Evolutionary conservation across 2,113 vertebrate species (phyloP).

Genomic region (Paradoxurus hermaphroditus): DNA sequence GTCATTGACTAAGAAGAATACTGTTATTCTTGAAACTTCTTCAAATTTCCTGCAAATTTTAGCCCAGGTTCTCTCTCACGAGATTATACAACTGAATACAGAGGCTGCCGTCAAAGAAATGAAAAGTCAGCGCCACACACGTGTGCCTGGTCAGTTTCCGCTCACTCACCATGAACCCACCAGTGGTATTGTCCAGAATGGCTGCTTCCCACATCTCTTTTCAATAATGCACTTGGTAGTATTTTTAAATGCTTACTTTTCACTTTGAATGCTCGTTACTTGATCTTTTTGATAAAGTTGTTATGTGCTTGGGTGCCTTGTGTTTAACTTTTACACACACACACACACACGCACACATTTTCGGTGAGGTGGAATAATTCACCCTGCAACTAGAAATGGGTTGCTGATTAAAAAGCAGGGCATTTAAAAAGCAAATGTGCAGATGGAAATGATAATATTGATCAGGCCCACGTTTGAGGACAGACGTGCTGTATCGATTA

Average conservation of each 20-base stretch:
- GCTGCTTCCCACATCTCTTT: not conserved
- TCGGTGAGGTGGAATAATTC: not conserved
- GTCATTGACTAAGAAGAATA: not conserved
- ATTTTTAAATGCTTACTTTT: not conserved
- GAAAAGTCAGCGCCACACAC: not conserved
- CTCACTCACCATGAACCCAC: not conserved
- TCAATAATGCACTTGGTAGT: not conserved
- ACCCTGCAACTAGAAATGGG: not conserved
- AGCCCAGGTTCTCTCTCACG: not conserved
- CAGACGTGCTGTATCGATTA: slow-evolving; percentile 31
- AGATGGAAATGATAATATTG: slow-evolving; percentile 39
- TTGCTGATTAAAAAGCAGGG: slow-evolving; percentile 42
- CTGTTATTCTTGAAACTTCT: not conserved
- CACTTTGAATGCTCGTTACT: not conserved
- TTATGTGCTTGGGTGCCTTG: not conserved
- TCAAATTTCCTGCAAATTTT: not conserved
- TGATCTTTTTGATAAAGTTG: not conserved
- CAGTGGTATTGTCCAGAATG: not conserved
- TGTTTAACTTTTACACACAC: not conserved
- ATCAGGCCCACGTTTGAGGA: slow-evolving; percentile 22
- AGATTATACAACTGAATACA: not conserved
- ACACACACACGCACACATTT: not conserved
- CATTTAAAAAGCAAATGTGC: slow-evolving; percentile 59
- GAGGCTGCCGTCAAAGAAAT: not conserved
- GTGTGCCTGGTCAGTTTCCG: not conserved